These are phyloP conservation scores for Amyelois transitella DNA, from an alignment of 1,140 invertebrate genomes.

Conservation along the genomic window DNA sequence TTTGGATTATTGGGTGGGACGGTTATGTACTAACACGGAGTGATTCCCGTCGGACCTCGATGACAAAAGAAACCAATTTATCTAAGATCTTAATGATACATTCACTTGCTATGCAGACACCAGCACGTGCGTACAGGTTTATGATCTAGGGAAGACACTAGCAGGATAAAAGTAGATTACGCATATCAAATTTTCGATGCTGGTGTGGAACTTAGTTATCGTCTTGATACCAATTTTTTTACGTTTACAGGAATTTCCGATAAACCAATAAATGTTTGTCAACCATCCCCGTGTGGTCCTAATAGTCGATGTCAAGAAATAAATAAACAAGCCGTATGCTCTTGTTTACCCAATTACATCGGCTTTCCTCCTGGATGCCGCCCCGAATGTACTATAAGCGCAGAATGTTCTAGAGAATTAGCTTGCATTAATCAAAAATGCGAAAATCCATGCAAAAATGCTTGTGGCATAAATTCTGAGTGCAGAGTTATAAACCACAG, in stretches of 20 bases:
- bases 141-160: no score
- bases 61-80: no score
- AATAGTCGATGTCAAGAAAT: conserved; percentile 79
- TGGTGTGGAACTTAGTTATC: no score
- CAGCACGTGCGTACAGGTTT: no score
- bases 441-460: conserved; percentile 77
- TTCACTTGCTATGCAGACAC: no score
- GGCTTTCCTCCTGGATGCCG: conserved; percentile 78
- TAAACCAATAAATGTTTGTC: conserved; percentile 73
- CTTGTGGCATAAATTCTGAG: conserved; percentile 79
- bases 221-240: conserved; percentile 1
- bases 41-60: no score
- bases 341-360: conserved; percentile 77
- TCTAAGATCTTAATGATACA: no score
- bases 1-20: no score
- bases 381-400: conserved; percentile 78
- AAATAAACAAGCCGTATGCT: conserved; percentile 77
- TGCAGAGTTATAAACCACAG: conserved; percentile 82
- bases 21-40: no score
- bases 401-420: conserved; percentile 79
- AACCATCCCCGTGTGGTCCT: conserved; percentile 80
- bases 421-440: conserved; percentile 81
- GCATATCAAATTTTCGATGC: no score
- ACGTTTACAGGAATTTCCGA: conserved; percentile 42
- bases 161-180: no score